Conservation (phyloP, 1,140 invertebrate genomes). For the Atopsyche davidsoni region DNA sequence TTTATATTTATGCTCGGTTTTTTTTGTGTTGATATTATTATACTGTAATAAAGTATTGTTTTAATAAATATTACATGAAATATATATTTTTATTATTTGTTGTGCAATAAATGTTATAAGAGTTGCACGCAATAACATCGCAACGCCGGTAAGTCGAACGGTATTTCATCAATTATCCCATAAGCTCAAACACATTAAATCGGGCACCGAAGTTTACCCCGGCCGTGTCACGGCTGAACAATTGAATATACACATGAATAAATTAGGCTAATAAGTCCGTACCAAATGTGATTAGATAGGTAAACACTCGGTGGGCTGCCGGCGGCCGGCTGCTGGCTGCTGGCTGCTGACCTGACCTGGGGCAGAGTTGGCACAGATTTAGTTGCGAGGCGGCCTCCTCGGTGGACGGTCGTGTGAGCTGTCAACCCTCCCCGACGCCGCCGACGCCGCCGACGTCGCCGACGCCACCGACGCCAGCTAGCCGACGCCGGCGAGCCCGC, state of each 20-base stretch:
- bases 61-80: too few species aligned
- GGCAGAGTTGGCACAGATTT: conserved; percentile 28
- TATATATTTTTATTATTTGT: too few species aligned
- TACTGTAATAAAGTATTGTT: too few species aligned
- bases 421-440: too few species aligned
- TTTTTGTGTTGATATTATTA: too few species aligned
- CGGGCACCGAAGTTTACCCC: not conserved
- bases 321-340: too few species aligned
- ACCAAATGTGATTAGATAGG: conserved; percentile 24
- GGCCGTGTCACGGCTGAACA: conserved; percentile 13
- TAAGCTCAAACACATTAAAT: not conserved
- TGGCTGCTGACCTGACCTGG: conserved; percentile 30
- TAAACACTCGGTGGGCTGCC: conserved; percentile 22
- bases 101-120: too few species aligned
- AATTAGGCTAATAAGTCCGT: conserved; percentile 29
- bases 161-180: not conserved
- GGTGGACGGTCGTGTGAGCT: conserved; percentile 23
- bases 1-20: too few species aligned
- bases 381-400: conserved; percentile 26
- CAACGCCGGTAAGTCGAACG: conserved; percentile 16
- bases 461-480: too few species aligned
- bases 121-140: too few species aligned
- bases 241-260: conserved; percentile 27
- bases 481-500: too few species aligned
- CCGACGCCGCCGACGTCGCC: too few species aligned